Conservation (phyloP, 2,888 invertebrate genomes). For the Cosmopolites sordidus region DNA sequence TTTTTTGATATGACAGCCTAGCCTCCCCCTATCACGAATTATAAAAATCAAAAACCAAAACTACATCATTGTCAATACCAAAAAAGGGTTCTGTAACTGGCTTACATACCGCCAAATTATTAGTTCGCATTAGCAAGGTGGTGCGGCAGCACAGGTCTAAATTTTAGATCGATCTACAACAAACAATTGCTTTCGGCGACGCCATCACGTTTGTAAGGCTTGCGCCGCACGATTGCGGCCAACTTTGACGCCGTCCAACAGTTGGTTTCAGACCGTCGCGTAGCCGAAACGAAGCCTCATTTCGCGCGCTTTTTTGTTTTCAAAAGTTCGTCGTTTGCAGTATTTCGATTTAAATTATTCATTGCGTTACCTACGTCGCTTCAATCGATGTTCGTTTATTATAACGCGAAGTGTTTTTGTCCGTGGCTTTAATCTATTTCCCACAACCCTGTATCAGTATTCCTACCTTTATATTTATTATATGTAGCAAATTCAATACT, state of each 20-base stretch:
- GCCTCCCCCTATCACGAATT: no score
- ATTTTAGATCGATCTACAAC: not conserved
- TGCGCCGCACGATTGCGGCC: constrained; percentile 4
- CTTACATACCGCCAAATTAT: no score
- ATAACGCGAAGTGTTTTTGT: constrained; percentile 8
- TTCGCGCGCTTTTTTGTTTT: constrained; percentile 13
- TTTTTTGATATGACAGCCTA: no score
- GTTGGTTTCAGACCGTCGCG: constrained; percentile 13
- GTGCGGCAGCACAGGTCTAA: constrained; percentile 6
- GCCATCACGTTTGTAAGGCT: constrained; percentile 7
- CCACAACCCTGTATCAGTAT: no score
- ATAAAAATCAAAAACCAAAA: no score
- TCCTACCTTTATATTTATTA: no score
- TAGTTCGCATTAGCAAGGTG: no score
- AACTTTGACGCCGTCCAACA: constrained; percentile 12
- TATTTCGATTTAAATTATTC: constrained; percentile 10
- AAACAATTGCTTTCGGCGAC: constrained; percentile 7
- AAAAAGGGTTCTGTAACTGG: no score
- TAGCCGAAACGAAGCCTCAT: not conserved
- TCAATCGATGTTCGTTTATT: constrained; percentile 6
- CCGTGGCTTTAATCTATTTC: no score
- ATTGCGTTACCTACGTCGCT: constrained; percentile 4
- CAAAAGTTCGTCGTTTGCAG: constrained; percentile 4
- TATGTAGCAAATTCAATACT: no score
- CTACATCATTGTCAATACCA: no score